phyloP scores from a whole-genome alignment of 2,113 vertebrate species.

The Aphyosemion australe region DNA sequence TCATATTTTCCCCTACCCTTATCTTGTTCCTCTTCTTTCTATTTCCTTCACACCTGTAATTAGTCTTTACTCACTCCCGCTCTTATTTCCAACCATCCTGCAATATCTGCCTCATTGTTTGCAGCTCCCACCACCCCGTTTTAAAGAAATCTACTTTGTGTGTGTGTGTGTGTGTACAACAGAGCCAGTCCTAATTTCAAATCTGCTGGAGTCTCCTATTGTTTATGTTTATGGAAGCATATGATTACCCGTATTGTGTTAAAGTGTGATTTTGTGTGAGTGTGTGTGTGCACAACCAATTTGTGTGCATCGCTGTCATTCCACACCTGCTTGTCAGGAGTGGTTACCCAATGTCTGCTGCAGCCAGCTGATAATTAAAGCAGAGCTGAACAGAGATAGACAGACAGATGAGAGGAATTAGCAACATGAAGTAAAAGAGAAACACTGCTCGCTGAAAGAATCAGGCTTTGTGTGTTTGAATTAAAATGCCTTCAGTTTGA shows the following conservation, averaged over 20 bases:
- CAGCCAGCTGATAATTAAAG: slow-evolving; percentile 60
- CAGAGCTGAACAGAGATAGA: slow-evolving; percentile 27
- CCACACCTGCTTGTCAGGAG: slow-evolving; percentile 60
- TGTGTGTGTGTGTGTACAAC: background rate
- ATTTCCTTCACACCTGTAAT: slow-evolving; percentile 48
- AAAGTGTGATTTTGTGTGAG: background rate
- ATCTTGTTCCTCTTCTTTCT: slow-evolving; percentile 17
- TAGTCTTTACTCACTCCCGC: slow-evolving; percentile 37
- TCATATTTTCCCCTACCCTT: background rate
- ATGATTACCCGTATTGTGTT: slow-evolving; percentile 32
- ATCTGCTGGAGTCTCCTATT: slow-evolving; percentile 49
- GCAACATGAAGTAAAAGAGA: slow-evolving; percentile 32
- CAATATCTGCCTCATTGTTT: slow-evolving; percentile 44
- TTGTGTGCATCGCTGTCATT: slow-evolving; percentile 31
- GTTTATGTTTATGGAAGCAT: slow-evolving; percentile 56
- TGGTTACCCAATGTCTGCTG: slow-evolving; percentile 36
- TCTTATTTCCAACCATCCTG: slow-evolving; percentile 33
- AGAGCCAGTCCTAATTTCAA: slow-evolving; percentile 27
- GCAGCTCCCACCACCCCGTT: slow-evolving; percentile 22
- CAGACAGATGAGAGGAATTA: slow-evolving; percentile 36
- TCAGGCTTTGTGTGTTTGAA: background rate
- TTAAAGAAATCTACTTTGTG: background rate
- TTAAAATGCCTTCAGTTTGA: slow-evolving; percentile 17
- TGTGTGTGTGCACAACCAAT: background rate
- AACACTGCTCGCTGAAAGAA: slow-evolving; percentile 1